phyloP scores from a whole-genome alignment of 2,113 vertebrate species.

The Aldabrachelys gigantea region DNA sequence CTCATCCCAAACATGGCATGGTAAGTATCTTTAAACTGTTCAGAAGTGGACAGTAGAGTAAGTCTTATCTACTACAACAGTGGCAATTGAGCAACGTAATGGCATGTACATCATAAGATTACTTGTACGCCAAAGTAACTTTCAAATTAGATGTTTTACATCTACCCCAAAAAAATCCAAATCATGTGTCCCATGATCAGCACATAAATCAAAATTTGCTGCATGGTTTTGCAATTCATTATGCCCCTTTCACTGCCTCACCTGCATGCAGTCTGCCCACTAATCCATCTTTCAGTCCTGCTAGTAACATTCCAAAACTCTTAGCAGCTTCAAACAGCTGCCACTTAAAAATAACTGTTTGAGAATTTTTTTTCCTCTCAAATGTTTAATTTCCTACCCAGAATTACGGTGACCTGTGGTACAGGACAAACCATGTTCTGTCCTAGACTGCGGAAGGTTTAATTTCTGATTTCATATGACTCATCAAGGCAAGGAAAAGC shows the following conservation, averaged over 20 bases:
- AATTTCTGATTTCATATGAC: background rate
- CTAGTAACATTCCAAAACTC: background rate
- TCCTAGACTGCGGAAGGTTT: background rate
- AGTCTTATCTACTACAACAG: background rate
- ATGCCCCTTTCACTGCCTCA: background rate
- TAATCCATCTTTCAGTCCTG: background rate
- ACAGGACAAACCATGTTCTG: background rate
- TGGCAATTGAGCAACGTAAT: background rate
- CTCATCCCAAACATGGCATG: background rate
- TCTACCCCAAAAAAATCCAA: background rate
- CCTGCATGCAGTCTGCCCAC: accelerated
- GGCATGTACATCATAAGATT: background rate
- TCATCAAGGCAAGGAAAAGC: background rate
- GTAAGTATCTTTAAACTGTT: constrained; percentile 49
- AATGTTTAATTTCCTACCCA: background rate
- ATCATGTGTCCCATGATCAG: background rate
- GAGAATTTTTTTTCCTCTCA: background rate
- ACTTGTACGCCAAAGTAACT: background rate
- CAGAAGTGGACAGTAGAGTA: accelerated
- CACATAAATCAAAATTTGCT: background rate
- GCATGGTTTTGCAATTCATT: background rate
- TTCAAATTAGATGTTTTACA: accelerated
- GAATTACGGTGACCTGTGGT: accelerated
- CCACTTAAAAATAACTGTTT: background rate
- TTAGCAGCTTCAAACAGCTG: accelerated